Evolutionary conservation across 2,113 vertebrate species (phyloP).

Genomic region (Desmodus rotundus): DNA sequence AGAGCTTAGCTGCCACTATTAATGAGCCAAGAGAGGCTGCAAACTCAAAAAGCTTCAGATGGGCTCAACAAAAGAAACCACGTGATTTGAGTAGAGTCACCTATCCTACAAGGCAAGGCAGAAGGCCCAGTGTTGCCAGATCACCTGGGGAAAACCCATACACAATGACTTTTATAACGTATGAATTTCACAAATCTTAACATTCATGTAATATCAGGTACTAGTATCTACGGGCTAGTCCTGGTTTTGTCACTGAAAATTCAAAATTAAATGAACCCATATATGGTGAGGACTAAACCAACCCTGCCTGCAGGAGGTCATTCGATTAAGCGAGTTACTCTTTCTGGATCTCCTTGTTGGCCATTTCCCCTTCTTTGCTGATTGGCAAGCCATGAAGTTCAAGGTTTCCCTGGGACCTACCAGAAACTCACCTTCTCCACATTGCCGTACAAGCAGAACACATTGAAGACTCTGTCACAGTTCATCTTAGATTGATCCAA

Average conservation of each 20-base stretch:
- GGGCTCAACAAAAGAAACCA: not conserved
- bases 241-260: not conserved
- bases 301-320: not conserved
- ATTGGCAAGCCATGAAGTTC: not conserved
- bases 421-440: slow-evolving; percentile 88
- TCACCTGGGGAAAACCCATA: not conserved
- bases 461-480: slow-evolving; percentile 92
- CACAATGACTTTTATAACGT: rapidly evolving
- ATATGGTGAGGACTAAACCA: not conserved
- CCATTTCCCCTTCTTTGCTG: not conserved
- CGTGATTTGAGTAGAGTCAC: no score
- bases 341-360: not conserved
- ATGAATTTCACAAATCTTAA: not conserved
- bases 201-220: rapidly evolving
- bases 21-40: not conserved
- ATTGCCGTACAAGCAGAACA: slow-evolving; percentile 95
- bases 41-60: not conserved
- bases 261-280: not conserved
- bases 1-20: not conserved
- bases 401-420: not conserved
- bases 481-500: slow-evolving; percentile 92
- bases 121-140: not conserved
- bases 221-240: not conserved
- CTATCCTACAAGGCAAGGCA: not conserved
- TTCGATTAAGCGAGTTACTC: rapidly evolving